Conservation (phyloP, 2,888 invertebrate species). For the Limnephilus lunatus region DNA sequence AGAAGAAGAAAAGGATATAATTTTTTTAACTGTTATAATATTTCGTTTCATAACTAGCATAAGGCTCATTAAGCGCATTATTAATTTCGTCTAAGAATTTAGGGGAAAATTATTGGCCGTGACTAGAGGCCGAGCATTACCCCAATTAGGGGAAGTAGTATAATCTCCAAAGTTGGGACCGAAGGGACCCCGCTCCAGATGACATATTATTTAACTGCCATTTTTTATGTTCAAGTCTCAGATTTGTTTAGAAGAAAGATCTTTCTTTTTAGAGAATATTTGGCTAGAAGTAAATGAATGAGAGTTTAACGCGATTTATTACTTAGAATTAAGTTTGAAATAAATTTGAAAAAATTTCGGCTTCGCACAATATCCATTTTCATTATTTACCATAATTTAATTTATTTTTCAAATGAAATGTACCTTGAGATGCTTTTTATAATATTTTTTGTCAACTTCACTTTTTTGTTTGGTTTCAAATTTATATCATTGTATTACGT, state of each 20-base stretch:
- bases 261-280: background rate
- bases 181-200: background rate
- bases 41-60: background rate
- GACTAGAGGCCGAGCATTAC: conserved; percentile 13
- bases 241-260: background rate
- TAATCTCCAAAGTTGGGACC: background rate
- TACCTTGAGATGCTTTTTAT: no score
- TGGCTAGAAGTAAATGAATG: background rate
- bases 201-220: background rate
- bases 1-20: no score
- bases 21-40: background rate
- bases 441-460: no score
- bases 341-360: background rate
- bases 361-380: background rate
- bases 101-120: conserved; percentile 15
- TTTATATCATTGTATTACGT: no score
- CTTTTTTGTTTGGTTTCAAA: no score
- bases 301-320: background rate
- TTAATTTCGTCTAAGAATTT: background rate
- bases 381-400: background rate
- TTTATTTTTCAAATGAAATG: no score
- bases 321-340: background rate
- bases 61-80: background rate
- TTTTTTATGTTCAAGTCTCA: background rate
- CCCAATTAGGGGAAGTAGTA: conserved; percentile 24